These are phyloP conservation scores for Ovibos moschatus DNA, from an alignment of 2,113 vertebrate species.

Conservation along the genomic window DNA sequence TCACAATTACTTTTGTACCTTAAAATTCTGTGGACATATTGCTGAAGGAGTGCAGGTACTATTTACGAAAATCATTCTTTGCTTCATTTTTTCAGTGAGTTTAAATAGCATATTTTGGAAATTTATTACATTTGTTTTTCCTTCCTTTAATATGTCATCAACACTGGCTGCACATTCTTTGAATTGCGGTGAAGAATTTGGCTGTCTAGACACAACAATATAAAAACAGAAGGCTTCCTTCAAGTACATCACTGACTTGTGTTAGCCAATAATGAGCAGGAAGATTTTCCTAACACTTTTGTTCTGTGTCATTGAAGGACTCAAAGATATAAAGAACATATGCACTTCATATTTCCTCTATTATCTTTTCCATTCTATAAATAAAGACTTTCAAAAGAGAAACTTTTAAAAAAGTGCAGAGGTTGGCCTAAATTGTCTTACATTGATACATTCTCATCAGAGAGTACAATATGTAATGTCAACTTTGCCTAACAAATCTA, in stretches of 20 bases:
- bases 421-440: not conserved
- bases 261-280: conserved; percentile 67
- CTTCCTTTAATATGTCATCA: conserved; percentile 67
- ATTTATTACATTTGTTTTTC: conserved; percentile 48
- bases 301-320: conserved; percentile 44
- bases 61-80: conserved; percentile 18
- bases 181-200: conserved; percentile 70
- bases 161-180: conserved; percentile 76
- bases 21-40: not conserved
- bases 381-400: not conserved
- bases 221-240: conserved; percentile 76
- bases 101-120: conserved; percentile 60
- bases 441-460: not conserved
- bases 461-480: not conserved
- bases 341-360: not conserved
- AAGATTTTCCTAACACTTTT: conserved; percentile 63
- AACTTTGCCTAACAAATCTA: not conserved
- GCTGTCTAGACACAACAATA: conserved; percentile 79
- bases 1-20: not conserved
- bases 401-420: not conserved
- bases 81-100: conserved; percentile 32
- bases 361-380: not conserved
- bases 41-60: not conserved
- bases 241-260: conserved; percentile 74
- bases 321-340: not conserved